Evolutionary conservation across 2,113 vertebrate genomes (phyloP).

Genomic region (Arvicanthis niloticus): DNA sequence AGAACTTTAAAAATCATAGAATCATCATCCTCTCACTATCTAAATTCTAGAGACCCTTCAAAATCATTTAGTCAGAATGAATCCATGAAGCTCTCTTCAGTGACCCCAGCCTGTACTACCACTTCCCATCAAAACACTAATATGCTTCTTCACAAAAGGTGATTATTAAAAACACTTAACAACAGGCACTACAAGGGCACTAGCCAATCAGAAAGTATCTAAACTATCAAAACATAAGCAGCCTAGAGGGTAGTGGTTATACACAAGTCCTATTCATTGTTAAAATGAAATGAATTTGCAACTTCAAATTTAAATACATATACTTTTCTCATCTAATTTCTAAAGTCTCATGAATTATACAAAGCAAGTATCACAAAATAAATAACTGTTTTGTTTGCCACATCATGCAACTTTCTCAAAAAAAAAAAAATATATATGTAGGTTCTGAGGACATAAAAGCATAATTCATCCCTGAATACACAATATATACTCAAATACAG

Average conservation of each 20-base stretch:
- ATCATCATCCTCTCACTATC: not conserved
- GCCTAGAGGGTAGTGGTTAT: not conserved
- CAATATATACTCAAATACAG: not conserved
- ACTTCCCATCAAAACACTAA: conserved; percentile 22
- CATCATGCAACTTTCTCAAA: not conserved
- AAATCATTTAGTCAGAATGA: conserved; percentile 25
- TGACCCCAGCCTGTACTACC: not conserved
- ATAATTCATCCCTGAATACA: not conserved
- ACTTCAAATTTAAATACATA: conserved; percentile 19
- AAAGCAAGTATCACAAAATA: conserved; percentile 30
- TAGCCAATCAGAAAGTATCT: conserved; percentile 54
- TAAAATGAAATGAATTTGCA: conserved; percentile 46
- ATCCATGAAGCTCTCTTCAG: conserved; percentile 4
- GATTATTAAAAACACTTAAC: conserved; percentile 58
- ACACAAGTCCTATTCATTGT: not conserved
- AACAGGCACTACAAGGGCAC: not conserved
- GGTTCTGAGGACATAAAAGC: conserved; percentile 35
- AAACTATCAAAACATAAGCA: conserved; percentile 54
- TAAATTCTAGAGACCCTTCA: conserved; percentile 44
- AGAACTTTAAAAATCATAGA: not conserved
- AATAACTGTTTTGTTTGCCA: conserved; percentile 15
- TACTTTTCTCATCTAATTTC: conserved; percentile 56
- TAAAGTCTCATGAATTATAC: conserved; percentile 33
- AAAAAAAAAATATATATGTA: too few relatives aligned
- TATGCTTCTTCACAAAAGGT: not conserved